Base-by-base conservation (phyloP, 2,888 invertebrate genomes). In the Eupithecia vulgata region DNA sequence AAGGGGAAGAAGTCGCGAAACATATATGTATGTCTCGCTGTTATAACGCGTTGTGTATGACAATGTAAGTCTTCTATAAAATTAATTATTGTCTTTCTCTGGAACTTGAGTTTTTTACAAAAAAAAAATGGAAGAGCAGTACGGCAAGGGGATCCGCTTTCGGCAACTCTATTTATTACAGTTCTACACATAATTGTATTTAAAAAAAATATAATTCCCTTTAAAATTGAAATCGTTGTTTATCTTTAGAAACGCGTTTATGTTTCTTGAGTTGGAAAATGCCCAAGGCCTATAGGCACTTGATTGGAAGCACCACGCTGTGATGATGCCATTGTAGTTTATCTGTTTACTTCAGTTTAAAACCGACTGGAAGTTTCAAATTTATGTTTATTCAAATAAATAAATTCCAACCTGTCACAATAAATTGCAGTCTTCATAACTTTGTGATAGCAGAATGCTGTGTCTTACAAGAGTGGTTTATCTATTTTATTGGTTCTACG, bases 391-490 rank as follows among this genome's bases (percentile, higher is more conserved):
- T 57, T 57, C 13, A 25, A 57, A 25, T 0, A 25, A 25, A 57
- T 25, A 57, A 57, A 57, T 57, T 25, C 25, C 13, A 13, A 57
- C 12, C 61, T 34, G 61, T 8, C 61, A 34, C 34, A 61, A 61
- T 34, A 61, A 61, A 61, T 57, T 57, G 57, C 57, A 57, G 25
- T 57, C 57, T 25, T 25, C 57, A 57, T 57, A 57, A 57, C 57
- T 57, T 52, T 25, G 52, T 21, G 57, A 57, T 57, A 57, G 57
- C 57, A 57, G 57, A 25, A 25, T 76, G 76, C 76, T 72, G 67
- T 34, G 59, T 65, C 13, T 57, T 52, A 52, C 21, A 52, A 21
- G 52, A 52, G 21, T 52, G 52, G 52, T 52, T 52, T 25, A 57
- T 57, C 57, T 25, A 13, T 13, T 25, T 57, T 52, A 52, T 57